Conservation (phyloP, 2,888 invertebrate genomes). For the Artemia sinica region DNA sequence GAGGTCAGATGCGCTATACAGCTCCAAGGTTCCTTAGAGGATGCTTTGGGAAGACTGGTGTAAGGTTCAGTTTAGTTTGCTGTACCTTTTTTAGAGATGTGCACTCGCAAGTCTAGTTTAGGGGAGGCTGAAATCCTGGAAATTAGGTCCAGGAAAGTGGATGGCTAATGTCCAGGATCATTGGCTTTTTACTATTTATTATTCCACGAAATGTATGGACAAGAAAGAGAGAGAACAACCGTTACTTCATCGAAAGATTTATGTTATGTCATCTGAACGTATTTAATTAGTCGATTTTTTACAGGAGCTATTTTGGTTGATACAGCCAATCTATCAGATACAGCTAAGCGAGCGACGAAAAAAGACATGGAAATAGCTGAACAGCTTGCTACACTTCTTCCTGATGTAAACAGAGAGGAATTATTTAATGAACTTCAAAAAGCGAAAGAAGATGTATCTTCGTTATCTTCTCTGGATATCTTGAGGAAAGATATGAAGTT, state of each 20-base stretch:
- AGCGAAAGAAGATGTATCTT: conserved; percentile 48
- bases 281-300: conserved; percentile 27
- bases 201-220: too few species aligned
- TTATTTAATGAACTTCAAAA: conserved; percentile 39
- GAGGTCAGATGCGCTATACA: too few species aligned
- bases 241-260: neutral
- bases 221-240: too few species aligned
- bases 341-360: conserved; percentile 47
- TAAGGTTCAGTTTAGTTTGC: too few species aligned
- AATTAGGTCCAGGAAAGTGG: too few species aligned
- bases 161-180: too few species aligned
- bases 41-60: too few species aligned
- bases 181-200: too few species aligned
- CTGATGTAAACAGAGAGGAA: conserved; percentile 33
- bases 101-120: too few species aligned
- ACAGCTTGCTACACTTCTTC: conserved; percentile 33
- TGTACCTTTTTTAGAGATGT: too few species aligned
- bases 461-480: conserved; percentile 46
- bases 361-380: conserved; percentile 44
- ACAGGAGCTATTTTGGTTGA: conserved; percentile 60
- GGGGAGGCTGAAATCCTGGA: too few species aligned
- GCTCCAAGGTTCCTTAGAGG: too few species aligned
- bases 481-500: conserved; percentile 58
- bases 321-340: conserved; percentile 53
- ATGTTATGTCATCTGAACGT: conserved; percentile 21